These are phyloP conservation scores for Lacanobia oleracea DNA, from an alignment of 2,888 invertebrate species.

Conservation along the genomic window DNA sequence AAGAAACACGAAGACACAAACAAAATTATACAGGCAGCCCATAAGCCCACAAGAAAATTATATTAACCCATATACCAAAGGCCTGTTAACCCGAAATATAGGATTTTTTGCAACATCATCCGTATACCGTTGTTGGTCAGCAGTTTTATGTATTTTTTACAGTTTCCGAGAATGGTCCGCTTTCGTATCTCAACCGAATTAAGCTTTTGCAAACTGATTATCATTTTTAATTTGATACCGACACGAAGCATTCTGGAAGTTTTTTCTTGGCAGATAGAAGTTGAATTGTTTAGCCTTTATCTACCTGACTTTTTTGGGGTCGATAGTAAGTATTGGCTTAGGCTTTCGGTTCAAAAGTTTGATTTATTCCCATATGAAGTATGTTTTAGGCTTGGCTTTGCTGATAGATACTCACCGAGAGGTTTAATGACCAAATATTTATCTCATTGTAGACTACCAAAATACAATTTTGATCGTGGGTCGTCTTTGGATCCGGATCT, in stretches of 20 bases:
- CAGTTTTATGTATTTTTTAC: conserved; percentile 76
- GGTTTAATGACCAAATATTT: too few relatives aligned
- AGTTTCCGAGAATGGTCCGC: conserved; percentile 73
- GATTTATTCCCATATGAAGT: background rate
- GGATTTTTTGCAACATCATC: conserved; percentile 74
- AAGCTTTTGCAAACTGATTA: conserved; percentile 79
- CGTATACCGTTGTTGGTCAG: conserved; percentile 73
- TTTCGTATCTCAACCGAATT: conserved; percentile 75
- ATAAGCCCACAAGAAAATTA: conserved; percentile 61
- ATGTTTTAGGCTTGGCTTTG: too few relatives aligned
- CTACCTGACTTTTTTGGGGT: conserved; percentile 47
- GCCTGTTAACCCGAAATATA: conserved; percentile 62
- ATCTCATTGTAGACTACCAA: too few relatives aligned
- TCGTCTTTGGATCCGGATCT: too few relatives aligned
- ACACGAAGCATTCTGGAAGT: conserved; percentile 70
- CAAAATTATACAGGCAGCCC: conserved; percentile 56
- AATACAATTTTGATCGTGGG: too few relatives aligned
- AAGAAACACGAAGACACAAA: conserved; percentile 40
- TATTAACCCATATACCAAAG: conserved; percentile 60
- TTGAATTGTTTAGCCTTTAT: conserved; percentile 47
- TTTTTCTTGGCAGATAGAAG: conserved; percentile 51
- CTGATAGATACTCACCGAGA: too few relatives aligned
- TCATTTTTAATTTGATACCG: conserved; percentile 80
- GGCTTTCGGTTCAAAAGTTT: conserved; percentile 4
- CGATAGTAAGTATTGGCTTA: conserved; percentile 7